Percentiles rank a stretch among this genome's conserved stretches.
These are phyloP conservation scores for Empis livida DNA, from an alignment of 2,888 invertebrate genomes.

Conservation along the genomic window DNA sequence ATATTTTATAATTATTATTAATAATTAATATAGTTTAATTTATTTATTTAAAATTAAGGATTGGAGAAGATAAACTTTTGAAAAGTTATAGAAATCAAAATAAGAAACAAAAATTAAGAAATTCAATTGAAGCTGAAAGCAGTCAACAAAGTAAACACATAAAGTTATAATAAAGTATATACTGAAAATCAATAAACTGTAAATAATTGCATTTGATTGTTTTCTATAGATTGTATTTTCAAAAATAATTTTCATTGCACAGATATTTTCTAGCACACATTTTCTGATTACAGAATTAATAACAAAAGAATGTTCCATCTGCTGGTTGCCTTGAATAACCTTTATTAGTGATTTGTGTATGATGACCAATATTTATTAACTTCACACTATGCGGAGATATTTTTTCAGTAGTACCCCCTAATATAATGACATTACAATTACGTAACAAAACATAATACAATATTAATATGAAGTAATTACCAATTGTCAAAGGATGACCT, in stretches of 20 bases:
- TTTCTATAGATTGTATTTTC: no score
- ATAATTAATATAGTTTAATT: slow-evolving; percentile 5
- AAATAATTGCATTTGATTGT: no score
- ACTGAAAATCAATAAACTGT: no score
- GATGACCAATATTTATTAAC: slow-evolving; percentile 68
- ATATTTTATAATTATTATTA: slow-evolving; percentile 4
- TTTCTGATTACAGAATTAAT: slow-evolving; percentile 30
- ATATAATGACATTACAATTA: background rate
- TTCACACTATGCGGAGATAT: slow-evolving; percentile 60
- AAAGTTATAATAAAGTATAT: no score
- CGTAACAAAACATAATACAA: no score
- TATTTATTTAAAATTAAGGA: slow-evolving; percentile 33
- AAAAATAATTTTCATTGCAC: no score
- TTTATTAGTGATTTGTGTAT: slow-evolving; percentile 66
- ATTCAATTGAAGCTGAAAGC: background rate
- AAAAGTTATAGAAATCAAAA: slow-evolving; percentile 56
- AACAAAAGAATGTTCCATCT: slow-evolving; percentile 59
- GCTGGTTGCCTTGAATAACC: slow-evolving; percentile 68
- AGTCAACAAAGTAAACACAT: no score
- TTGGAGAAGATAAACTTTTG: slow-evolving; percentile 44
- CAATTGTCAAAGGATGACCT: slow-evolving; percentile 38
- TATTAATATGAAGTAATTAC: slow-evolving; percentile 14
- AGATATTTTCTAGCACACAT: no score
- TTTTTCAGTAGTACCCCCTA: slow-evolving; percentile 49
- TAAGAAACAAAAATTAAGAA: slow-evolving; percentile 39